These are phyloP conservation scores for Zosterops hypoxanthus DNA, from an alignment of 2,113 vertebrate genomes.

Conservation along the genomic window DNA sequence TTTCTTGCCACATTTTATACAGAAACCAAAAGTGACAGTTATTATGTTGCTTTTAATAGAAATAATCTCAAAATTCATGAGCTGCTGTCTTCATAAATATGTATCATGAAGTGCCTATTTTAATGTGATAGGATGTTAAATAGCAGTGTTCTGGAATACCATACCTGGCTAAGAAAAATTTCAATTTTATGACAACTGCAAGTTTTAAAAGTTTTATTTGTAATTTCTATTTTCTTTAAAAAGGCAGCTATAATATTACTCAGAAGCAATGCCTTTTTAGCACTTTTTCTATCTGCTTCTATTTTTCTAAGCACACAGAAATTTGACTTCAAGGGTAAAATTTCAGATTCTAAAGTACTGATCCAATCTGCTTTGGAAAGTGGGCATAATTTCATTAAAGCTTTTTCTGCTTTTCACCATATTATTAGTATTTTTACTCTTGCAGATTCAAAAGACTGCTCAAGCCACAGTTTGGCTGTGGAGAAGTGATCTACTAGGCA, in stretches of 20 bases:
- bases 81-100: slow-evolving; percentile 17
- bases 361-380: not conserved
- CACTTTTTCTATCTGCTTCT: not conserved
- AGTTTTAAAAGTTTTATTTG: not conserved
- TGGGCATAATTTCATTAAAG: not conserved
- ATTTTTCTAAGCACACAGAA: not conserved
- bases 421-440: not conserved
- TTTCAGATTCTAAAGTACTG: not conserved
- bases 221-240: not conserved
- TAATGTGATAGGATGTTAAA: slow-evolving; percentile 27
- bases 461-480: not conserved
- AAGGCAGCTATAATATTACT: not conserved
- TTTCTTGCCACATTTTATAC: not conserved
- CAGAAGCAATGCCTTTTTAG: not conserved
- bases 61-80: slow-evolving; percentile 27
- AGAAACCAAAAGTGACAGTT: not conserved
- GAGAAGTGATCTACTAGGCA: not conserved
- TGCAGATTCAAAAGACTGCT: not conserved
- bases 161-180: not conserved
- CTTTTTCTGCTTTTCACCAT: not conserved
- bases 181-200: not conserved
- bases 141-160: not conserved
- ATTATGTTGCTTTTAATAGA: slow-evolving; percentile 36
- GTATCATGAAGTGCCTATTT: slow-evolving; percentile 5
- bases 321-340: not conserved